Conservation (phyloP, 2,888 invertebrate species). For the Teleiodes luculella region DNA sequence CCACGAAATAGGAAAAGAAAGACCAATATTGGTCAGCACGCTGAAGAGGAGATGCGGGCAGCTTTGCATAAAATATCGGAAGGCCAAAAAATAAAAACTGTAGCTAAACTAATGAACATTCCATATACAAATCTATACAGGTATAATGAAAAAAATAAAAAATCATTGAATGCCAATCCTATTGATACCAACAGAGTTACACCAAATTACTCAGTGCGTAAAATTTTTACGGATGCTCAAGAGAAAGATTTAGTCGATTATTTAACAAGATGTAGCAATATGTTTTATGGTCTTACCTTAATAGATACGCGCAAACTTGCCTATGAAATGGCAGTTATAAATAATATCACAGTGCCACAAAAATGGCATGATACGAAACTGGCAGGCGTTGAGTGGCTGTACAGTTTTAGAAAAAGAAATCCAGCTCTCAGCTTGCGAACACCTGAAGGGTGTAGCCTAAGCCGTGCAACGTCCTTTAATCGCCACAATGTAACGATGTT, state of each 20-base stretch:
- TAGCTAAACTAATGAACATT: constrained; percentile 9
- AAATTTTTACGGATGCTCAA: constrained; percentile 4
- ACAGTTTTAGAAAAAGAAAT: constrained; percentile 25
- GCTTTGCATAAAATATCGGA: constrained; percentile 12
- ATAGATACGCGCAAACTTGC: not conserved
- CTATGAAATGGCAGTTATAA: constrained; percentile 1
- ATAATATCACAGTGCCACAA: not conserved
- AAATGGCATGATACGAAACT: constrained; percentile 24
- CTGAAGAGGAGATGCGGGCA: constrained; percentile 18
- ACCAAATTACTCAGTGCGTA: constrained; percentile 4
- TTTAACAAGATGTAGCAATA: not conserved
- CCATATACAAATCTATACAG: constrained; percentile 16
- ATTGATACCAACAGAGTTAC: not conserved
- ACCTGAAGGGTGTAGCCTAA: constrained; percentile 24
- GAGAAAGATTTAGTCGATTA: not conserved
- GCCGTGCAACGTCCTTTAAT: constrained; percentile 27
- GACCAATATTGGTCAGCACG: constrained; percentile 19
- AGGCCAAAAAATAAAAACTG: constrained; percentile 14
- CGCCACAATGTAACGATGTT: constrained; percentile 16
- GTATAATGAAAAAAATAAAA: constrained; percentile 16
- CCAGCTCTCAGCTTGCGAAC: constrained; percentile 17
- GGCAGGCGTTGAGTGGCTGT: constrained; percentile 25
- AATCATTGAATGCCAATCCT: constrained; percentile 19
- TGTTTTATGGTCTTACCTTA: constrained; percentile 2
- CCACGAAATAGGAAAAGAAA: constrained; percentile 21